Evolutionary conservation across 2,797 vertebrate genomes (phyloP).

Genomic region (Acanthornis magna): DNA sequence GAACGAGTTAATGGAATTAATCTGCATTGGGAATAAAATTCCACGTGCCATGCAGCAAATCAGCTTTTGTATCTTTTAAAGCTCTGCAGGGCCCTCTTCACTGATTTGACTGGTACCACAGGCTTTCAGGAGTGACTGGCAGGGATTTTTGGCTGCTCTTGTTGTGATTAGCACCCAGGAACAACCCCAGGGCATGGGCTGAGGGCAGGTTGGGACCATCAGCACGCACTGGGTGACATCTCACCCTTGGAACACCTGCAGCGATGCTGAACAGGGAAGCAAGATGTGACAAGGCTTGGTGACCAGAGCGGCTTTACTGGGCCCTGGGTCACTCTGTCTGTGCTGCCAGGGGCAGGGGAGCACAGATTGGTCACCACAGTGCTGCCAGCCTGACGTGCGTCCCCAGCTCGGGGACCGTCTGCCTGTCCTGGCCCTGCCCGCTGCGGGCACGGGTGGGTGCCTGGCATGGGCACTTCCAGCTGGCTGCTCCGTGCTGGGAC

Average conservation of each 20-base stretch:
- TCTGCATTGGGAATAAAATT: neutral
- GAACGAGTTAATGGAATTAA: conserved; percentile 7
- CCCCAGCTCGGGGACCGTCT: neutral
- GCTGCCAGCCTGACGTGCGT: neutral
- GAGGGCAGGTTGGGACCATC: neutral
- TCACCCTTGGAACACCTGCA: neutral
- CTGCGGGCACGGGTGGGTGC: neutral
- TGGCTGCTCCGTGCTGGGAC: neutral
- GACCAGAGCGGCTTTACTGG: neutral
- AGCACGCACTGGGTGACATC: fast-evolving
- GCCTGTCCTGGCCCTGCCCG: neutral
- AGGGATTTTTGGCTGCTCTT: neutral
- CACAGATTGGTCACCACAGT: neutral
- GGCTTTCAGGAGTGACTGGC: neutral
- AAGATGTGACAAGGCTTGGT: neutral
- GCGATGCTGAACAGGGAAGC: neutral
- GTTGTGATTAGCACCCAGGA: neutral
- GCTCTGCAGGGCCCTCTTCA: neutral
- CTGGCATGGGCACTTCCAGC: neutral
- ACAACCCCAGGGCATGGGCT: neutral
- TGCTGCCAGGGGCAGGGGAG: neutral
- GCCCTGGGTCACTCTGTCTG: neutral
- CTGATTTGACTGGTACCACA: neutral
- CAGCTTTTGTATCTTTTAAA: neutral
- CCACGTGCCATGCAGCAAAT: neutral